phyloP scores from a whole-genome alignment of 2,888 invertebrate species.

The Malthinus seriepunctatus region DNA sequence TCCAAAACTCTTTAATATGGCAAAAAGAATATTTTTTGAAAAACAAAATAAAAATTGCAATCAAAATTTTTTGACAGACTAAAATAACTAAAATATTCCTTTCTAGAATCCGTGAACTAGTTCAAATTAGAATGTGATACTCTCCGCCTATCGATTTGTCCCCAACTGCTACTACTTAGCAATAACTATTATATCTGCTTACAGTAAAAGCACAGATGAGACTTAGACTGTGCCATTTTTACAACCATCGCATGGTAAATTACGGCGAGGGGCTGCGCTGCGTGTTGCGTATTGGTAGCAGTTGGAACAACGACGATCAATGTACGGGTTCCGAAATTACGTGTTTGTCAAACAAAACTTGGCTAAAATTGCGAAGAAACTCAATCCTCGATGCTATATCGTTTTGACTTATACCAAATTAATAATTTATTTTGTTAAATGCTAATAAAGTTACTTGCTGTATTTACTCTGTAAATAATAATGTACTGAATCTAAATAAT shows the following conservation, averaged over 20 bases:
- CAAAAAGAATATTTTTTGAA: background rate
- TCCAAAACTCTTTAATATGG: background rate
- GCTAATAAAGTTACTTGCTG: no score
- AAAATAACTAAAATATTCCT: background rate
- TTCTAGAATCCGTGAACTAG: conserved; percentile 34
- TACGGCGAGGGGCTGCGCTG: conserved; percentile 39
- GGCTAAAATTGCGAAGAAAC: no score
- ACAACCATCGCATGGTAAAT: conserved; percentile 29
- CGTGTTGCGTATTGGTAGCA: conserved; percentile 38
- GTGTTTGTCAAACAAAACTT: conserved; percentile 9
- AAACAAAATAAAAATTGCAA: background rate
- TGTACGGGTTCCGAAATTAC: conserved; percentile 25
- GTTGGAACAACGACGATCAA: conserved; percentile 36
- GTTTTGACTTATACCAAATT: no score
- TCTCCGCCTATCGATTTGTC: conserved; percentile 37
- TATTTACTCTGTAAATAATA: no score
- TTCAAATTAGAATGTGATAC: conserved; percentile 40
- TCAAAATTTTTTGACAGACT: no score
- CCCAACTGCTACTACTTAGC: conserved; percentile 21
- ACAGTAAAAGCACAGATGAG: background rate
- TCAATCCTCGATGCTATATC: no score
- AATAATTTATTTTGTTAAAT: no score
- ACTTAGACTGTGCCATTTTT: conserved; percentile 34
- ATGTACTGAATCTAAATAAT: no score
- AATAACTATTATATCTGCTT: background rate